A percentile compares a stretch with the other conserved stretches of the same genome.
phyloP scores from a whole-genome alignment of 1,140 invertebrate genomes.

The Pseudomyrmex dendroicus region DNA sequence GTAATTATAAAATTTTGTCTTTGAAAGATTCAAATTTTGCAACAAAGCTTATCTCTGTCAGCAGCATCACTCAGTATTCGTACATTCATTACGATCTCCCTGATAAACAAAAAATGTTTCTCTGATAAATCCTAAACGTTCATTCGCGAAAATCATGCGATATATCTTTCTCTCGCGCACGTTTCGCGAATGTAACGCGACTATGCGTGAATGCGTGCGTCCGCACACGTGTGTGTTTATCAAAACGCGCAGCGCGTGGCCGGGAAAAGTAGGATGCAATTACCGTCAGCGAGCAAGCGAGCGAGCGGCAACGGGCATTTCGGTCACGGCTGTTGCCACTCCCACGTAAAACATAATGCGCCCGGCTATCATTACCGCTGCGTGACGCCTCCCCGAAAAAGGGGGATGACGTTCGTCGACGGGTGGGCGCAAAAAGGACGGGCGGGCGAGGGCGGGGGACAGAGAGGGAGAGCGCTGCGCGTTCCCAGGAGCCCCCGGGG shows the following conservation, averaged over 20 bases:
- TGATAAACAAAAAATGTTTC: background rate
- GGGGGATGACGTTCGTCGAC: constrained; percentile 52
- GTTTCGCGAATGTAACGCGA: background rate
- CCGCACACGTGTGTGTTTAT: constrained; percentile 50
- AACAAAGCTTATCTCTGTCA: background rate
- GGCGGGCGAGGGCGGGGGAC: background rate
- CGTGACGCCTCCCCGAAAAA: constrained; percentile 65
- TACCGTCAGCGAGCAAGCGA: constrained; percentile 55
- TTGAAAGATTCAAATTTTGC: background rate
- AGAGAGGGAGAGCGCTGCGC: constrained; percentile 35
- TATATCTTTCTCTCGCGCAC: constrained; percentile 15
- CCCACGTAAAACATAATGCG: constrained; percentile 70
- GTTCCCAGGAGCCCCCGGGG: constrained; percentile 58
- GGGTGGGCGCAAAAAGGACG: constrained; percentile 51
- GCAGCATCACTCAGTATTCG: background rate
- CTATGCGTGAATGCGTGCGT: background rate
- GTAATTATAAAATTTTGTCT: background rate
- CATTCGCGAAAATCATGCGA: constrained; percentile 23
- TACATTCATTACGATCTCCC: background rate
- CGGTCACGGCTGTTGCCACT: constrained; percentile 69
- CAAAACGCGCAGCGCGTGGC: constrained; percentile 52
- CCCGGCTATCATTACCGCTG: constrained; percentile 65
- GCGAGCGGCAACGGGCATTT: constrained; percentile 57
- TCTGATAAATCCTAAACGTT: constrained; percentile 10
- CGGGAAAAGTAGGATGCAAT: constrained; percentile 68